phyloP scores from a whole-genome alignment of 2,797 vertebrate species.

The Pantherophis alleghaniensis region DNA sequence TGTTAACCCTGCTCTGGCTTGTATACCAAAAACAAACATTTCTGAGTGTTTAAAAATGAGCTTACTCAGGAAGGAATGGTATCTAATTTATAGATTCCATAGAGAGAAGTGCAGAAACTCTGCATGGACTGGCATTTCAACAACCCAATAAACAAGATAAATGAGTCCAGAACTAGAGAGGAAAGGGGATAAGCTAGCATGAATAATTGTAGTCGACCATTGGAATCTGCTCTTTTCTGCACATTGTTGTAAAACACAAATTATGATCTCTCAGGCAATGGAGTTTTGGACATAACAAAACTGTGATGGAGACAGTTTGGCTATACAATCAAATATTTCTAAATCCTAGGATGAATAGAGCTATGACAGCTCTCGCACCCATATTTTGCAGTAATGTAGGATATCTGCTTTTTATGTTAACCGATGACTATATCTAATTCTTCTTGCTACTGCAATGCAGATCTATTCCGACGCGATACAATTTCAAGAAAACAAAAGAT shows the following conservation, averaged over 20 bases:
- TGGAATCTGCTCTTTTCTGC: constrained; percentile 15
- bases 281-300: neutral
- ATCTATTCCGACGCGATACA: neutral
- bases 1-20: constrained; percentile 49
- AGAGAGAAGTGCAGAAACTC: constrained; percentile 9
- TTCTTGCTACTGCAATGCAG: neutral
- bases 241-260: neutral
- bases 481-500: neutral
- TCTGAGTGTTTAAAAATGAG: constrained; percentile 23
- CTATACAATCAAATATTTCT: neutral
- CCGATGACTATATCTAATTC: neutral
- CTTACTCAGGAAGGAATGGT: constrained; percentile 4
- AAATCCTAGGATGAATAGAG: neutral
- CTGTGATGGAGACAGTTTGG: neutral
- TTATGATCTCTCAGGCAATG: neutral
- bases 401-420: neutral
- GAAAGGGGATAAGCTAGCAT: neutral
- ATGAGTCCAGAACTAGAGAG: constrained; percentile 25
- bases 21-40: constrained; percentile 43
- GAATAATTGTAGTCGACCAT: neutral
- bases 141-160: neutral
- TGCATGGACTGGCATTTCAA: constrained; percentile 19
- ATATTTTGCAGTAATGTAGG: neutral
- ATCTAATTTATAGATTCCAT: constrained; percentile 14
- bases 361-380: neutral